Evolutionary conservation across 2,113 vertebrate species (phyloP), one percentile per base, ranked within the genome.

Genomic region (Bufo gargarizans): DNA sequence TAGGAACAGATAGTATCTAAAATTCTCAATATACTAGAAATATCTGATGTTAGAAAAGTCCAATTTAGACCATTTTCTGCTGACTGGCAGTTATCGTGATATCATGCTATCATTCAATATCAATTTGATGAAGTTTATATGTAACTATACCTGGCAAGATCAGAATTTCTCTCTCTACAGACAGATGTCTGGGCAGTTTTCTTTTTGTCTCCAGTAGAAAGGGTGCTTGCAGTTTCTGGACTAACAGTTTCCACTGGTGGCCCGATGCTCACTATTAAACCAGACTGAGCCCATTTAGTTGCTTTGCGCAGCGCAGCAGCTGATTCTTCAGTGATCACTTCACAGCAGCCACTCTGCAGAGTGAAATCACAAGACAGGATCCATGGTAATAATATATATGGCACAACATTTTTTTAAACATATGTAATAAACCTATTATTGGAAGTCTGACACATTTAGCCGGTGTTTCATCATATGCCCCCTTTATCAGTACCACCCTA

Each of bases 221-320:
- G 89, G 2, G 96, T 96, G 3, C 97, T 97, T 17, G 95, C 94
- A 5, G 91, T 90, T 91, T 99, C 98, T 19, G 96, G 96, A 83
- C 88, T 95, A 77, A 93, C 47, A 0, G 94, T 92, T 89, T 99
- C 98, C 47, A 99, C 91, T 0, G 98, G 98, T 0, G 98, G 98
- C 12, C 98, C 97, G 1, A 99, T 94, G 1, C 98, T 99, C 90
- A 99, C 98, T 4, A 99, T 99, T 12, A 99, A 96, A 69, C 98
- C 98, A 12, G 98, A 99, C 78, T 99, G 98, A 5, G 98, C 98
- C 98, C 98, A 99, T 77, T 99, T 99, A 84, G 96, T 99, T 12
- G 98, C 98, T 85, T 99, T 99, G 20, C 98, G 94, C 49, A 99
- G 94, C 82, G 98, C 98, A 2, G 98, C 97, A 6, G 96, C 91